Conservation (phyloP, 2,797 vertebrate genomes). For the Morus bassanus region DNA sequence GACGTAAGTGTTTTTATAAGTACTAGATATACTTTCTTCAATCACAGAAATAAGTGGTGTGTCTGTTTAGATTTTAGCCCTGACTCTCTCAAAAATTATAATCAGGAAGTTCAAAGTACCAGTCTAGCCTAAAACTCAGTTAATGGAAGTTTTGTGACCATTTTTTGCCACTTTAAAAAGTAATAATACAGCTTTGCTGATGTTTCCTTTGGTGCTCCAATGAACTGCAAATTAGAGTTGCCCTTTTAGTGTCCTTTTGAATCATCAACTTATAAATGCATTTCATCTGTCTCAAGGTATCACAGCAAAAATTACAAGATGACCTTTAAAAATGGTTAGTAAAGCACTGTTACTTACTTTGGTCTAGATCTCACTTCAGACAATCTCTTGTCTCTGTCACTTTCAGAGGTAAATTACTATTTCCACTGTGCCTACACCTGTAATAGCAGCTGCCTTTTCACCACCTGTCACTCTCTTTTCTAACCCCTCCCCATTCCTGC, state of each 20-base stretch:
- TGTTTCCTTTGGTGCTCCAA: background rate
- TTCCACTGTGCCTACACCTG: background rate
- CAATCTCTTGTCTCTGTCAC: background rate
- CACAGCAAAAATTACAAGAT: constrained; percentile 15
- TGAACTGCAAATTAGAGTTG: background rate
- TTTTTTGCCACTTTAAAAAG: constrained; percentile 7
- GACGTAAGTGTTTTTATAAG: background rate
- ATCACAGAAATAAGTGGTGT: background rate
- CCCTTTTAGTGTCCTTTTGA: background rate
- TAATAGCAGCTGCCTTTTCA: constrained; percentile 35
- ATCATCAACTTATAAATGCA: constrained; percentile 29
- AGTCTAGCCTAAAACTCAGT: background rate
- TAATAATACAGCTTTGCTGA: background rate
- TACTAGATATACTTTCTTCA: background rate
- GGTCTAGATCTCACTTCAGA: constrained; percentile 2
- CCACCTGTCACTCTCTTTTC: background rate
- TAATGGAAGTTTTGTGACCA: background rate
- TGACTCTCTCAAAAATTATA: background rate
- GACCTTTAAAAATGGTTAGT: constrained; percentile 25
- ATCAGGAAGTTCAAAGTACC: background rate
- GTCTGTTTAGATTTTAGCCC: background rate
- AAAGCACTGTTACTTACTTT: background rate
- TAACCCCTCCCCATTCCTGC: background rate
- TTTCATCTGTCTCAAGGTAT: background rate
- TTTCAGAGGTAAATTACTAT: constrained; percentile 21